Evolutionary conservation across 2,113 vertebrate genomes (phyloP), one percentile per base, ranked within the genome.

Genomic region (Catharus minimus): DNA sequence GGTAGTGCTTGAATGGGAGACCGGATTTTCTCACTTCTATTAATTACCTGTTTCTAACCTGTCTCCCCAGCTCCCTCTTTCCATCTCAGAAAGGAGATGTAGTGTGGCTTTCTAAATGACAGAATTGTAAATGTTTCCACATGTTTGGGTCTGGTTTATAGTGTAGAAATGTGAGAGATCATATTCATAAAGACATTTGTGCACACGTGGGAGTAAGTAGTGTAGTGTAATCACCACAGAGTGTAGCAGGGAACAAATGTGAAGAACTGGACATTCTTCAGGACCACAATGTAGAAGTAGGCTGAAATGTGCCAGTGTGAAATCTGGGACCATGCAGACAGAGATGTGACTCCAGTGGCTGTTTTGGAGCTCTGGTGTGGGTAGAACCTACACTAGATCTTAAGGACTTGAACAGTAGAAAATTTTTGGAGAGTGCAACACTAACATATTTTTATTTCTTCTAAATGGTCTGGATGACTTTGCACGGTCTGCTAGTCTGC

Each of bases 211-310:
- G 66, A 65, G 18, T 22, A 58, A 66, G 20, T 28, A 73, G 5
- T 0, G 0, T 47, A 60, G 61, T 0, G 0, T 33, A 17, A 55
- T 66, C 38, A 26, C 20, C 4, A 9, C 7, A 12, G 43, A 62
- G 30, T 46, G 22, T 39, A 72, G 57, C 1, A 47, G 46, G 60
- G 36, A 85, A 43, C 62, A 84, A 55, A 23, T 11, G 50, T 28
- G 33, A 89, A 85, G 53, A 73, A 62, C 17, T 53, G 78, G 71
- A 33, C 39, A 36, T 64, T 61, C 47, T 75, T 22, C 33, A 79
- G 28, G 57, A 58, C 62, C 60, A 10, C n/a, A 5, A 3, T 41
- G 24, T 26, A 47, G 71, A 44, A 68, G 38, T 1, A 41, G 28
- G 30, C 23, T 87, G 75, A 84, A 88, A 50, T 46, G 28, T 21